Percentiles rank a stretch among this genome's conserved stretches.
Evolutionary conservation across 2,113 vertebrate genomes (phyloP).

Genomic region (Phalacrocorax pelagicus): DNA sequence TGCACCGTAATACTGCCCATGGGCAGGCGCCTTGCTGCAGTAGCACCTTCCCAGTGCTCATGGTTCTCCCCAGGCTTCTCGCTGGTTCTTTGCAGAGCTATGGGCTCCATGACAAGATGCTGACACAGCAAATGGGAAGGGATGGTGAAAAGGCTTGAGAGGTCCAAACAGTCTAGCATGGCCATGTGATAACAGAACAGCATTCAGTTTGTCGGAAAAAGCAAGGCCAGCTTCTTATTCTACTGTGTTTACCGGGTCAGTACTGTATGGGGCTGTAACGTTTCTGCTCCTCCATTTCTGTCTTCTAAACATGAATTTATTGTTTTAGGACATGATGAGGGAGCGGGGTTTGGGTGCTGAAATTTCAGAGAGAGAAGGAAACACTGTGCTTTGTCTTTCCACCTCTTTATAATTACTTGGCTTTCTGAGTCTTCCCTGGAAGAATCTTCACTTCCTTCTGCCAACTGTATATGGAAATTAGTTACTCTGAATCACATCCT

Average conservation of each 20-base stretch:
- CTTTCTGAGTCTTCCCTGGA: neutral
- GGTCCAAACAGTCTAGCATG: neutral
- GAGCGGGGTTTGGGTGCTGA: neutral
- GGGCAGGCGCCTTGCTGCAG: accelerated
- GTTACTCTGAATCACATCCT: slow-evolving; percentile 46
- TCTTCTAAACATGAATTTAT: neutral
- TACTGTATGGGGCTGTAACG: neutral
- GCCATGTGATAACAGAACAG: neutral
- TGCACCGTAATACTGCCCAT: neutral
- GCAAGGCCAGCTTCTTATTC: neutral
- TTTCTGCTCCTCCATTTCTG: neutral
- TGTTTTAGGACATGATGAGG: neutral
- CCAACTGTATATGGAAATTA: neutral
- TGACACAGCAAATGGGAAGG: neutral
- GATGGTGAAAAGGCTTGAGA: neutral
- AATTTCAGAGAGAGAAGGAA: slow-evolving; percentile 15
- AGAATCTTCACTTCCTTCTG: slow-evolving; percentile 17
- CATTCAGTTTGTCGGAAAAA: neutral
- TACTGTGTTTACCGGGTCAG: neutral
- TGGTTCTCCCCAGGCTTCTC: neutral
- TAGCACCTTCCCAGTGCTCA: neutral
- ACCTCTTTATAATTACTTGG: neutral
- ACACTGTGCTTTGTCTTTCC: neutral
- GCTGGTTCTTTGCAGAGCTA: neutral
- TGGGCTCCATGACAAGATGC: neutral